Evolutionary conservation across 2,888 invertebrate genomes (phyloP), one percentile per base, ranked within the genome.

Genomic region (Papilio protenor): DNA sequence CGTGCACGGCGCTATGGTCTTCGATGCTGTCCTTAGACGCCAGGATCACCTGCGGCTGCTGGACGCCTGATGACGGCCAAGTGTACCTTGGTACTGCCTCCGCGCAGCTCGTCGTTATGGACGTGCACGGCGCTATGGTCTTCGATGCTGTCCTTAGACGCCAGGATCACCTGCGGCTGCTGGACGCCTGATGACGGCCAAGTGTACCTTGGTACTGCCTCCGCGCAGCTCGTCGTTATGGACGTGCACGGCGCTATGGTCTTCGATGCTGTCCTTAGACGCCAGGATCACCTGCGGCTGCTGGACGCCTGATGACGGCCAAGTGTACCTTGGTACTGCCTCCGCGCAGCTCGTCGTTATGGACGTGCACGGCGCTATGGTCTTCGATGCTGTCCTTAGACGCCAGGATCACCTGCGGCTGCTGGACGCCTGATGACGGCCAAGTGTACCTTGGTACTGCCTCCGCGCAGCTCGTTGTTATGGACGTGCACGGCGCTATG

Each of bases 51-150:
- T 99, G 99, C 90, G 99, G 99, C 64, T 98, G 98, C 87, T 99
- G 99, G 99, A 98, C 99, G 16, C 99, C 99, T 0, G 99, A 99
- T 88, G 99, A 99, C 91, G 98, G 98, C 88, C 98, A 99, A 95
- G 99, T 99, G 75, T 98, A 99, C 94, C 98, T 99, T 87, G 99
- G 99, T 75, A 99, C 99, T 11, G 98, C 98, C 10, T 97, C 98
- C 79, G 99, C 99, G 1, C 98, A 98, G 91, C 96, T 99, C 79
- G 98, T 99, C 78, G 98, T 99, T 74, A 99, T 99, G 98, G 99
- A 99, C 89, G 98, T n/a, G n/a, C n/a, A n/a, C n/a, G n/a, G 91
- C 96, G 99, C 12, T 99, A 99, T 99, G 99, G 99, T 99, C 99
- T 0, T 98, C 98, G 71, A 98, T 99, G 98, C 94, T 99, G 81